Conservation (phyloP, 2,113 vertebrate genomes). For the Machaerirhynchus nigripectus region DNA sequence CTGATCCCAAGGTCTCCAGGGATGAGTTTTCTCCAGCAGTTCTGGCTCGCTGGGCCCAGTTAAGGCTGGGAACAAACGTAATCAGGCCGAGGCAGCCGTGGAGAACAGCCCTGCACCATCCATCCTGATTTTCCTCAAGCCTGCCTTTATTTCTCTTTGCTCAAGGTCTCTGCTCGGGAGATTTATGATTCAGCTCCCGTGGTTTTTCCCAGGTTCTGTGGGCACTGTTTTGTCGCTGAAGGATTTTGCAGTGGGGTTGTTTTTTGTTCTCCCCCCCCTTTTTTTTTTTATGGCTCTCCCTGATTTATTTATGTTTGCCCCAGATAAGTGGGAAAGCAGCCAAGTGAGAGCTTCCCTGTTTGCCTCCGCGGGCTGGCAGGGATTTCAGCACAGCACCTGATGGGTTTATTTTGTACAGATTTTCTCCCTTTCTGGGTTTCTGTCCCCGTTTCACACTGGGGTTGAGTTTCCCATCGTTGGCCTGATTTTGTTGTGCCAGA, state of each 20-base stretch:
- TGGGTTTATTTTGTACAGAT: neutral
- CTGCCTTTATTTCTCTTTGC: neutral
- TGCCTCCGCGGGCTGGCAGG: neutral
- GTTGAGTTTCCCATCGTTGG: neutral
- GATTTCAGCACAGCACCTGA: neutral
- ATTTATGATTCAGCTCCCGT: constrained; percentile 25
- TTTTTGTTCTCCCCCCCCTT: fast-evolving
- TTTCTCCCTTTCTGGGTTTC: neutral
- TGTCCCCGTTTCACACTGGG: neutral
- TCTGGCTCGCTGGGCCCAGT: neutral
- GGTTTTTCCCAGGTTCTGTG: neutral
- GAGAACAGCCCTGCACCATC: neutral
- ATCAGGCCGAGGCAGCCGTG: neutral
- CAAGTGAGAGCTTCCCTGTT: neutral
- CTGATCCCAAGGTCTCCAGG: neutral
- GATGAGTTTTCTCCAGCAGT: neutral
- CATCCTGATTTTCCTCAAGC: neutral
- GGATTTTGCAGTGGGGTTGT: neutral
- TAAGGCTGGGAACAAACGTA: neutral
- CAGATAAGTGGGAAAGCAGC: neutral
- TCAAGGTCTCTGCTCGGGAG: neutral
- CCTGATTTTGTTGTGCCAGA: neutral
- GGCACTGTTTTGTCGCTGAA: neutral
- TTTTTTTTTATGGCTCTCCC: neutral
- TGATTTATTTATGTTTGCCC: constrained; percentile 35